phyloP scores from a whole-genome alignment of 2,113 vertebrate species.

The Oceanites oceanicus region DNA sequence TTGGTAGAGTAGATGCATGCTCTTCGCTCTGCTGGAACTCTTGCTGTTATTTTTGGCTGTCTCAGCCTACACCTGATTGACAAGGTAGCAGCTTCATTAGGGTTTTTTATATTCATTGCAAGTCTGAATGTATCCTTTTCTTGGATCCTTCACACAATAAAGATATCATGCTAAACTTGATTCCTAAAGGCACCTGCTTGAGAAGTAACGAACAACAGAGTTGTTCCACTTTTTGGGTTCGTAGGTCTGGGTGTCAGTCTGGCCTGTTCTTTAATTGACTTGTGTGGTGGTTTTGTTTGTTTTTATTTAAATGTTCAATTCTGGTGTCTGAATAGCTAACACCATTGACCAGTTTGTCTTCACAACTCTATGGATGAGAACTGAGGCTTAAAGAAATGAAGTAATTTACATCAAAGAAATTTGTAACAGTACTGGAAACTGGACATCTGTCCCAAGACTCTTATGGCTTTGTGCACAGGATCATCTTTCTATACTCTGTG shows the following conservation, averaged over 20 bases:
- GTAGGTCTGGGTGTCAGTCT: not conserved
- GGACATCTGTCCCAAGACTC: not conserved
- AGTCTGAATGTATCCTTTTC: not conserved
- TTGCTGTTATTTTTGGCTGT: conserved; percentile 20
- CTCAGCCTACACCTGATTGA: not conserved
- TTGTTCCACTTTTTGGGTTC: not conserved
- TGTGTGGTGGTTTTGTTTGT: not conserved
- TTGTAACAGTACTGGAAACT: not conserved
- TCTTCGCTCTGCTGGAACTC: not conserved
- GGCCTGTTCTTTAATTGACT: not conserved
- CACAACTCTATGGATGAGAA: not conserved
- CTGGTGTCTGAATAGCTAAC: not conserved
- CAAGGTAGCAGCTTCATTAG: not conserved
- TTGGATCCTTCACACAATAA: not conserved
- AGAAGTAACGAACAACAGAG: not conserved
- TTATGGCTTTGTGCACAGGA: not conserved
- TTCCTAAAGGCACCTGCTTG: not conserved
- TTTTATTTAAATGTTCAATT: not conserved
- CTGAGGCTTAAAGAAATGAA: not conserved
- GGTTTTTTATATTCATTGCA: not conserved
- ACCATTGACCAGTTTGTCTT: not conserved
- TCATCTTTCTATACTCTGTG: not conserved
- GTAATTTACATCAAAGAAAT: not conserved
- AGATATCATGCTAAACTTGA: not conserved
- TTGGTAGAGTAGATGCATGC: not conserved